Percentiles rank a stretch among this genome's conserved stretches.
These are phyloP conservation scores for Cryptotermes secundus DNA, from an alignment of 1,140 invertebrate species.

Conservation along the genomic window DNA sequence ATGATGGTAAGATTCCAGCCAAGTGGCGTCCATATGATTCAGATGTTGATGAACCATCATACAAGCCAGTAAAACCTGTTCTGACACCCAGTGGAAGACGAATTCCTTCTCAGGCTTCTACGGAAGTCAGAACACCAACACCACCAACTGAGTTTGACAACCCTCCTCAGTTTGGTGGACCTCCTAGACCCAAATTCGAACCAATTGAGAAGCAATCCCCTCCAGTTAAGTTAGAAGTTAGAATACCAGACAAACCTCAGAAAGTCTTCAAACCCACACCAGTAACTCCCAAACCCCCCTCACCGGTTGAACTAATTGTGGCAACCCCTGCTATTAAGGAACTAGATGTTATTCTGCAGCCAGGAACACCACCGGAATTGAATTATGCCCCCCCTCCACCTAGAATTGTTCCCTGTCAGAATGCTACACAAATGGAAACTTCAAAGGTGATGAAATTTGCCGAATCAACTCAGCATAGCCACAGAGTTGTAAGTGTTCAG, in stretches of 20 bases:
- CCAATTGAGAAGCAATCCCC: constrained; percentile 53
- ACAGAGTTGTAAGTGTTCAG: constrained; percentile 64
- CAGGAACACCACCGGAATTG: constrained; percentile 59
- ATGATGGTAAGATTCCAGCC: constrained; percentile 62
- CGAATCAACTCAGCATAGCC: constrained; percentile 63
- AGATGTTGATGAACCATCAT: constrained; percentile 54
- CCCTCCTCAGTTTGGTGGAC: constrained; percentile 49
- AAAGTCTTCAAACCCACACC: constrained; percentile 53
- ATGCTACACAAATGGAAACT: constrained; percentile 62
- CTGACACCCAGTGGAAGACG: constrained; percentile 44
- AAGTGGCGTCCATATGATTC: constrained; percentile 59
- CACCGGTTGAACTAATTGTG: constrained; percentile 43
- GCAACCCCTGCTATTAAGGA: constrained; percentile 47
- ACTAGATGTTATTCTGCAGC: constrained; percentile 51
- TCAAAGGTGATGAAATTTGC: constrained; percentile 67
- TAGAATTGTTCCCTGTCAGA: constrained; percentile 57
- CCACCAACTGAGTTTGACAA: constrained; percentile 59
- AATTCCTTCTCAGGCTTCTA: background rate
- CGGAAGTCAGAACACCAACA: constrained; percentile 46
- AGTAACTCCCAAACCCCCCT: constrained; percentile 45
- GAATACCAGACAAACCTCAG: constrained; percentile 44
- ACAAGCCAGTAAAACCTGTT: constrained; percentile 58
- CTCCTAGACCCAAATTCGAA: constrained; percentile 57
- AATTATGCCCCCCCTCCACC: constrained; percentile 54
- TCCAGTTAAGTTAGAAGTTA: constrained; percentile 44